Percentiles rank a stretch among this genome's conserved stretches.
phyloP scores from a whole-genome alignment of 2,797 vertebrate species.

The Tauraco hartlaubi region DNA sequence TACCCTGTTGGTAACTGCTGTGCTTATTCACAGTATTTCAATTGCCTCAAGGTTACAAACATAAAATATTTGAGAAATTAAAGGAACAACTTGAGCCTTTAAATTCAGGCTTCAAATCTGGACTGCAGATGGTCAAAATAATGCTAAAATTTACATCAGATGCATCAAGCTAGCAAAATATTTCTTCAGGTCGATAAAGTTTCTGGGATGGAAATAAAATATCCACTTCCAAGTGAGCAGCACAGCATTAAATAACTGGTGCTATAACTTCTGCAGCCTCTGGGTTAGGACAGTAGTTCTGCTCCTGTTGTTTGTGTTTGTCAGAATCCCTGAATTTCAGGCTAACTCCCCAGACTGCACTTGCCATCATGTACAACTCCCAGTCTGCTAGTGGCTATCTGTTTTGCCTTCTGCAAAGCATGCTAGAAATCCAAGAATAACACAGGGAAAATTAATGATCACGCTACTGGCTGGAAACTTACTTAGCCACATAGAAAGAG shows the following conservation, averaged over 20 bases:
- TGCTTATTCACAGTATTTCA: neutral
- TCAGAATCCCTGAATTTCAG: neutral
- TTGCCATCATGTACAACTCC: neutral
- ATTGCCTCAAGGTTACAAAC: neutral
- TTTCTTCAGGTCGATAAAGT: neutral
- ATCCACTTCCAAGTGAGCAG: neutral
- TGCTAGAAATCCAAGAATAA: neutral
- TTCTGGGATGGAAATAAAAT: neutral
- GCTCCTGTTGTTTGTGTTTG: rapidly evolving
- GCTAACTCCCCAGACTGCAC: neutral
- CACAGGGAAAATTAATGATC: neutral
- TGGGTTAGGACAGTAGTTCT: neutral
- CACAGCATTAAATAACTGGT: neutral
- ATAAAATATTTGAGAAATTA: neutral
- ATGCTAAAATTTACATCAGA: neutral
- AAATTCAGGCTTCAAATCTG: neutral
- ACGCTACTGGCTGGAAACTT: neutral
- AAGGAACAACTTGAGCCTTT: neutral
- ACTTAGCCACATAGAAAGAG: neutral
- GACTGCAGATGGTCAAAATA: neutral
- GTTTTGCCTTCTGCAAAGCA: neutral
- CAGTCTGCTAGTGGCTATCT: neutral
- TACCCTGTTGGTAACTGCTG: neutral
- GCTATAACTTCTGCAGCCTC: neutral
- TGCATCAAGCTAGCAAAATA: neutral